phyloP scores from a whole-genome alignment of 2,113 vertebrate species.

The Scatophagus argus region DNA sequence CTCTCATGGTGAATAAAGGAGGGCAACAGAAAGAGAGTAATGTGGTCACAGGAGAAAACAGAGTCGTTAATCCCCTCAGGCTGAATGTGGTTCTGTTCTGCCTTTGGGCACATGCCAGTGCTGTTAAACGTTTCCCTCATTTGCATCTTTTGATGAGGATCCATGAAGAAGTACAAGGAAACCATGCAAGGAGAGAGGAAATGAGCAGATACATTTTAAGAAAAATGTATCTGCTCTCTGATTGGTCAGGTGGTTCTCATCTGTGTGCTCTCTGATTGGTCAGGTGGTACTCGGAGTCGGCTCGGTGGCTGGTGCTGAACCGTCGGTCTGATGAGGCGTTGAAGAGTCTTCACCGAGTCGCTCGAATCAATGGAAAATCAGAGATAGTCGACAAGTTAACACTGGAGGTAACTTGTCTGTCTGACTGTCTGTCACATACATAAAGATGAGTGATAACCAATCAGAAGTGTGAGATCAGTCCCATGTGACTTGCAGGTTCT shows the following conservation, averaged over 20 bases:
- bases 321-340: constrained; percentile 78
- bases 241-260: not conserved
- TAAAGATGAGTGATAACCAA: not conserved
- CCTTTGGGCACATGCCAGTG: no score
- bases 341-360: constrained; percentile 83
- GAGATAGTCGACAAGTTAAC: constrained; percentile 82
- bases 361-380: constrained; percentile 83
- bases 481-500: constrained; percentile 79
- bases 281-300: constrained; percentile 88
- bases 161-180: no score
- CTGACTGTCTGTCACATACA: not conserved
- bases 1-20: no score
- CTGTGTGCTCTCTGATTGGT: constrained; percentile 43
- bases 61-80: no score
- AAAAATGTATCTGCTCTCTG: no score
- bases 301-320: constrained; percentile 85
- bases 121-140: no score
- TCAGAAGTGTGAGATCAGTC: constrained; percentile 18
- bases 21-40: no score
- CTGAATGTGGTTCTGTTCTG: no score
- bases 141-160: no score
- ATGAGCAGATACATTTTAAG: no score
- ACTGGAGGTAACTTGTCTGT: constrained; percentile 77
- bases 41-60: no score
- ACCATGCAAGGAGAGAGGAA: no score